A percentile compares a stretch with the other conserved stretches of the same genome.
These are phyloP conservation scores for Luperina testacea DNA, from an alignment of 2,888 invertebrate species.

Conservation along the genomic window DNA sequence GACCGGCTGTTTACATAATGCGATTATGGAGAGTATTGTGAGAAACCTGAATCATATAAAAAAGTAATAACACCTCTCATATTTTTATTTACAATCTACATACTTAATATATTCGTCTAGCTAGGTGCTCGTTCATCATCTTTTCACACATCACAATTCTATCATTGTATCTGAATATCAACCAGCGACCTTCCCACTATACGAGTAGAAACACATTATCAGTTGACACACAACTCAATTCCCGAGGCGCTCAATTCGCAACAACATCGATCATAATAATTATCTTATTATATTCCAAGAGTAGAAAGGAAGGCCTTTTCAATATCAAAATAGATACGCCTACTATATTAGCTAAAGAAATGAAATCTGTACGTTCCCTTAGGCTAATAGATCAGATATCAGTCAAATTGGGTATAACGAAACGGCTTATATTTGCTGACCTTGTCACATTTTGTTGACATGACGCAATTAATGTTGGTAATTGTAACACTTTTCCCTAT, in stretches of 20 bases:
- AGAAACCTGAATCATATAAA: neutral
- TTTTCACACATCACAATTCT: conserved; percentile 3
- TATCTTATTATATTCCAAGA: conserved; percentile 46
- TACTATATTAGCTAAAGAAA: conserved; percentile 19
- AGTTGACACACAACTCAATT: conserved; percentile 49
- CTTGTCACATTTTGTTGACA: conserved; percentile 47
- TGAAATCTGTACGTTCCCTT: conserved; percentile 39
- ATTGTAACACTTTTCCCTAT: conserved; percentile 37
- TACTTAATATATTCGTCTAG: neutral
- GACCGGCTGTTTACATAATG: neutral
- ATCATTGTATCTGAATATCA: conserved; percentile 27
- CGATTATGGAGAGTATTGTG: neutral
- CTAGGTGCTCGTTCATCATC: conserved; percentile 19
- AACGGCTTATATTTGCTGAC: conserved; percentile 42
- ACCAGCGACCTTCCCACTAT: conserved; percentile 39
- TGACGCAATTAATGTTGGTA: conserved; percentile 32
- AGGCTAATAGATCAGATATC: conserved; percentile 35
- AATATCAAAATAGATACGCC: conserved; percentile 38
- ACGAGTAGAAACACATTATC: conserved; percentile 43
- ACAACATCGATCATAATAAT: conserved; percentile 59
- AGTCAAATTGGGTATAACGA: conserved; percentile 36
- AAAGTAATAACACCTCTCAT: neutral
- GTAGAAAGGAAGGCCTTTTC: conserved; percentile 50
- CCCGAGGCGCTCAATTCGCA: conserved; percentile 51
- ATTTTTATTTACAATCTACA: neutral